Evolutionary conservation across 2,113 vertebrate species (phyloP).

Genomic region (Pygoscelis adeliae): DNA sequence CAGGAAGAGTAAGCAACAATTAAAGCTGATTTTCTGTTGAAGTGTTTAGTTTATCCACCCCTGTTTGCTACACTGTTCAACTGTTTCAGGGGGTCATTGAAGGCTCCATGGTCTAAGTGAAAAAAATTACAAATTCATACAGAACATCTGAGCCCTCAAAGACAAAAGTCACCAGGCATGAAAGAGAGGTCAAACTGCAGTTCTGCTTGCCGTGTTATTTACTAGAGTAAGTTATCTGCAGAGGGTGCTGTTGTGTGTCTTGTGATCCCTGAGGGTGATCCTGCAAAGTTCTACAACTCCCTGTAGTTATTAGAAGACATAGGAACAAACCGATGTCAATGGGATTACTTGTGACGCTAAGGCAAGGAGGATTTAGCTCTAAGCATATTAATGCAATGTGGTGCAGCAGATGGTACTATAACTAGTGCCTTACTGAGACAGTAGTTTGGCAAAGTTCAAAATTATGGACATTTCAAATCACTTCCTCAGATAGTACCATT

Average conservation of each 20-base stretch:
- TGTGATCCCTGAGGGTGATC: conserved; percentile 49
- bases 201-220: neutral
- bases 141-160: neutral
- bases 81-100: neutral
- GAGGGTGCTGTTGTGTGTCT: neutral
- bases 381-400: neutral
- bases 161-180: neutral
- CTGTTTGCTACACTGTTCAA: neutral
- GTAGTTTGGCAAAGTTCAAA: neutral
- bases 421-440: neutral
- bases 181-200: neutral
- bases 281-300: neutral
- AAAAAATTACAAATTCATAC: neutral
- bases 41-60: neutral
- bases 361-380: conserved; percentile 10
- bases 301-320: neutral
- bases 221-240: neutral
- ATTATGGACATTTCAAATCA: neutral
- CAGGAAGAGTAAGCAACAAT: neutral
- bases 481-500: neutral
- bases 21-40: neutral
- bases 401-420: neutral
- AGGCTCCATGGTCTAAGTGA: neutral
- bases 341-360: conserved; percentile 31
- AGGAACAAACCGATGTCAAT: conserved; percentile 14